Evolutionary conservation across 1,140 invertebrate genomes (phyloP).

Genomic region (Drosophila subobscura): DNA sequence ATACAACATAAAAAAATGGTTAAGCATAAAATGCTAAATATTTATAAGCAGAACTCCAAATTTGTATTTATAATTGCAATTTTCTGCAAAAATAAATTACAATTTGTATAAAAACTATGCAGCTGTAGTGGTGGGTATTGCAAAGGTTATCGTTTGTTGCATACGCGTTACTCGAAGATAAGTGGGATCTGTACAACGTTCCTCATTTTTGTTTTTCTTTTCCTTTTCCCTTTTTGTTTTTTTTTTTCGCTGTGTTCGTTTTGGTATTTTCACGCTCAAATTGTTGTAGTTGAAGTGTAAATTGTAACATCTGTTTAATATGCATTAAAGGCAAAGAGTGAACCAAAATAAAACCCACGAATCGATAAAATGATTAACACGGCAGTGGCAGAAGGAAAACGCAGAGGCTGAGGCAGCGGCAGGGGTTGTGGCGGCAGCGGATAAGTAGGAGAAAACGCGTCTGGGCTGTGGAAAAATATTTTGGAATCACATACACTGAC

Average conservation of each 20-base stretch:
- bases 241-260: neutral
- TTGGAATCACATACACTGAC: slow-evolving; percentile 1
- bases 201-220: too few species aligned
- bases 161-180: too few species aligned
- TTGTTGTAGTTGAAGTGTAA: slow-evolving; percentile 75
- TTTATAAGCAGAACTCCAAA: too few species aligned
- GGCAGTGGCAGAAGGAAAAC: slow-evolving; percentile 8
- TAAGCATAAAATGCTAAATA: too few species aligned
- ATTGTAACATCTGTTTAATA: slow-evolving; percentile 77
- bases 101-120: too few species aligned
- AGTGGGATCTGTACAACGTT: too few species aligned
- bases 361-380: slow-evolving; percentile 76
- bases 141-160: too few species aligned
- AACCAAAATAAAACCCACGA: slow-evolving; percentile 30
- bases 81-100: too few species aligned
- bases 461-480: neutral
- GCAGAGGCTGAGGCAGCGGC: too few species aligned
- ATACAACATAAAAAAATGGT: too few species aligned
- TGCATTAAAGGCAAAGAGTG: slow-evolving; percentile 55
- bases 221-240: slow-evolving; percentile 18
- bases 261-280: slow-evolving; percentile 60
- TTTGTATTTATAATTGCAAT: too few species aligned
- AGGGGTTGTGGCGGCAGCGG: neutral
- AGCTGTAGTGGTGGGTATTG: too few species aligned
- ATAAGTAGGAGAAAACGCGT: neutral